Evolutionary conservation across 2,113 vertebrate species (phyloP).

Genomic region (Astur gentilis): DNA sequence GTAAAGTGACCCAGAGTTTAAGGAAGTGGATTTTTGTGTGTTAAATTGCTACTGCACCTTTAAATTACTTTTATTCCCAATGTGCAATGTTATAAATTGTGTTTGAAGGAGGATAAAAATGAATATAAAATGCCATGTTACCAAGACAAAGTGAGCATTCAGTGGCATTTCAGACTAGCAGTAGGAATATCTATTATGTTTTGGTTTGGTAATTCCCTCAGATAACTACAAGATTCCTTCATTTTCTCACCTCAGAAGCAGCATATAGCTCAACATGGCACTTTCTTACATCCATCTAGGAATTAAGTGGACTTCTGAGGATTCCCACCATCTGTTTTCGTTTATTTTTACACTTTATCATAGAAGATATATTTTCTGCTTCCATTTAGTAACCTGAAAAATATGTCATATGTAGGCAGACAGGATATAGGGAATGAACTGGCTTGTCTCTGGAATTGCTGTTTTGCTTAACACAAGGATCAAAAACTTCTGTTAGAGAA

Average conservation of each 20-base stretch:
- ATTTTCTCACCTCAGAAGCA: not conserved
- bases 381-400: not conserved
- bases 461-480: not conserved
- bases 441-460: not conserved
- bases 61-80: not conserved
- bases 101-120: not conserved
- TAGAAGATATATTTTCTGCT: not conserved
- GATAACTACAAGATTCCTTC: not conserved
- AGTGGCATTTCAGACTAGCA: not conserved
- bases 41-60: not conserved
- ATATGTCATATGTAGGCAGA: not conserved
- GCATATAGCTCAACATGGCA: not conserved
- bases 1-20: slow-evolving; percentile 1
- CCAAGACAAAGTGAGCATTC: not conserved
- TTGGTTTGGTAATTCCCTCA: not conserved
- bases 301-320: not conserved
- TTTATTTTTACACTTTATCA: not conserved
- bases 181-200: not conserved
- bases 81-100: not conserved
- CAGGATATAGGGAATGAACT: not conserved
- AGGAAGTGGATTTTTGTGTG: not conserved
- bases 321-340: not conserved
- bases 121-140: not conserved
- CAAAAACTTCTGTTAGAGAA: not conserved
- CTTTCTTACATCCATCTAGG: not conserved